These are phyloP conservation scores for Tricholauxania praeusta DNA, from an alignment of 2,888 invertebrate genomes.

Conservation along the genomic window DNA sequence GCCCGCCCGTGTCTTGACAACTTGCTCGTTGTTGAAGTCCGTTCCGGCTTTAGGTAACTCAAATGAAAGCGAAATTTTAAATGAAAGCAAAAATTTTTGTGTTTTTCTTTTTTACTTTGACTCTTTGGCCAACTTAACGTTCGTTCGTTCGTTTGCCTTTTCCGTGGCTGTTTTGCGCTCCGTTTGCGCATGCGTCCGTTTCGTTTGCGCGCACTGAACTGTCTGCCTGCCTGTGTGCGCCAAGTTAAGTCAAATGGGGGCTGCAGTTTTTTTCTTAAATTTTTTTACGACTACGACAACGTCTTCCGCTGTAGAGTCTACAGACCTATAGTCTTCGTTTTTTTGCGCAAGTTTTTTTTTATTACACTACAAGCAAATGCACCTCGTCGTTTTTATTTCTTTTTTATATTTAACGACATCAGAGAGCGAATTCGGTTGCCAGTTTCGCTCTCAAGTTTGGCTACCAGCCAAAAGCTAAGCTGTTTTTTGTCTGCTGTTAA, in stretches of 20 bases:
- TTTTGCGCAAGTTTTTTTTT: no score
- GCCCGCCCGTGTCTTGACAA: background rate
- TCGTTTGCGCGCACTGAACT: conserved; percentile 9
- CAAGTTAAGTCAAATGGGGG: background rate
- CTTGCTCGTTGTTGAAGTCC: background rate
- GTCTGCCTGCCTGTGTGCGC: background rate
- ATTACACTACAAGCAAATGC: no score
- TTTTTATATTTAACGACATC: no score
- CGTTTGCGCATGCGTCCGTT: conserved; percentile 24
- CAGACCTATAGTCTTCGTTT: no score
- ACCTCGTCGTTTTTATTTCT: no score
- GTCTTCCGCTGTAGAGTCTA: no score
- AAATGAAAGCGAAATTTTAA: conserved; percentile 34
- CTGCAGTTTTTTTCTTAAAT: no score
- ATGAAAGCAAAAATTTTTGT: conserved; percentile 26
- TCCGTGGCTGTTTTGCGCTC: conserved; percentile 2
- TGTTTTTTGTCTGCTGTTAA: no score
- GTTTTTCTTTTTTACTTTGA: background rate
- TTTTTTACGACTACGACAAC: no score
- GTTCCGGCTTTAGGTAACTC: conserved; percentile 7
- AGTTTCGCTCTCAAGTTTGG: no score
- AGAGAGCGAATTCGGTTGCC: no score
- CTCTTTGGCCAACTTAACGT: conserved; percentile 17
- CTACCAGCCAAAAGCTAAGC: no score
- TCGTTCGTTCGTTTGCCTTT: background rate